Conservation (phyloP, 92 coral and sea anemone genomes). For the Anthopleura xanthogrammica region DNA sequence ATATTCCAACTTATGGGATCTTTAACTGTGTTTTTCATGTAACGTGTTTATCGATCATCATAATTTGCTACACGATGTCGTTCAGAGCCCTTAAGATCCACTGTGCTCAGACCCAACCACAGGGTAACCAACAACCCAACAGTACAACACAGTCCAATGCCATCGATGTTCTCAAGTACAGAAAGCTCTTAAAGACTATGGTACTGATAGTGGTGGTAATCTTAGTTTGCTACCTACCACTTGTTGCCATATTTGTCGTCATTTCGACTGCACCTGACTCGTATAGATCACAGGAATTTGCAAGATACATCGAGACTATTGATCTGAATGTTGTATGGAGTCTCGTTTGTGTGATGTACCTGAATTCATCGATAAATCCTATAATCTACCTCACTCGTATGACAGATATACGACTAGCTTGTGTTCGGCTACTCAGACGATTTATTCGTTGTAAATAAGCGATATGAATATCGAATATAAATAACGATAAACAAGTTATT, state of each 20-base stretch:
- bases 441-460: not conserved
- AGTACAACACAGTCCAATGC: not conserved
- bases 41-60: not conserved
- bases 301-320: not conserved
- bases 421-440: not conserved
- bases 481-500: too few species aligned
- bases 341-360: not conserved
- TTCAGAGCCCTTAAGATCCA: slow-evolving; percentile 4
- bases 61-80: slow-evolving; percentile 12
- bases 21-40: not conserved
- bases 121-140: not conserved
- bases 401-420: slow-evolving; percentile 11
- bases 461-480: too few species aligned
- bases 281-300: not conserved
- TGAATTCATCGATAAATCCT: not conserved
- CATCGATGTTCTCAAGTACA: slow-evolving; percentile 25
- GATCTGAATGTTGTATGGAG: not conserved
- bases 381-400: not conserved
- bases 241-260: not conserved
- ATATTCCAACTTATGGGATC: not conserved
- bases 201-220: slow-evolving; percentile 1
- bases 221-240: not conserved
- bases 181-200: slow-evolving; percentile 16
- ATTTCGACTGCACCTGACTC: not conserved
- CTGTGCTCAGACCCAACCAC: slow-evolving; percentile 22